phyloP scores from a whole-genome alignment of 53 echinoderm and acorn worm species.

The Echinometra lucunter region DNA sequence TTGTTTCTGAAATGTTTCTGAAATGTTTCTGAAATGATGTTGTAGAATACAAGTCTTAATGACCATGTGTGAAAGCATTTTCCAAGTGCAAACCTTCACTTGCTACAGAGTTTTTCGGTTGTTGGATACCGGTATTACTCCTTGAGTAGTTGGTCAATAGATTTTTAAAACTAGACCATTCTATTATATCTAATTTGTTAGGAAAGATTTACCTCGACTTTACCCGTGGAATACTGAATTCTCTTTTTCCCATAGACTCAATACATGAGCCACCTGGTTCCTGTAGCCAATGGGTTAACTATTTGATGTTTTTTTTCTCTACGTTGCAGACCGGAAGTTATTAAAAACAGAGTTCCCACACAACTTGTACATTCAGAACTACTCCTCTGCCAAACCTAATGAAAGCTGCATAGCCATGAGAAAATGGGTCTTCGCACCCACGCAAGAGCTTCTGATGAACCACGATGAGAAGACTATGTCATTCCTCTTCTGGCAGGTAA shows the following conservation, averaged over 20 bases:
- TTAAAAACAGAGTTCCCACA: constrained; percentile 90
- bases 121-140: too few relatives aligned
- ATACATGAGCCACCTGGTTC: too few relatives aligned
- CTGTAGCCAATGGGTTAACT: too few relatives aligned
- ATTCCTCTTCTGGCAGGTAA: constrained; percentile 94
- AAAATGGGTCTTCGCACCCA: constrained; percentile 94
- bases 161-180: too few relatives aligned
- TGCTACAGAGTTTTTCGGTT: too few relatives aligned
- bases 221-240: too few relatives aligned
- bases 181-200: too few relatives aligned
- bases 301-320: neutral
- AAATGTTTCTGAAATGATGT: too few relatives aligned
- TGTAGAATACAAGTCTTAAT: neutral
- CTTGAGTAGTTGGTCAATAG: too few relatives aligned
- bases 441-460: constrained; percentile 90
- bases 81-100: neutral
- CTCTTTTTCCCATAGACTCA: too few relatives aligned
- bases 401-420: constrained; percentile 82
- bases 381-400: constrained; percentile 78
- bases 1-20: neutral
- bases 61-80: neutral
- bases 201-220: too few relatives aligned
- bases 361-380: constrained; percentile 94
- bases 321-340: constrained; percentile 86
- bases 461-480: constrained; percentile 92